These are phyloP conservation scores for Nyctereutes procyonoides DNA, from an alignment of 2,113 vertebrate genomes.

Conservation along the genomic window DNA sequence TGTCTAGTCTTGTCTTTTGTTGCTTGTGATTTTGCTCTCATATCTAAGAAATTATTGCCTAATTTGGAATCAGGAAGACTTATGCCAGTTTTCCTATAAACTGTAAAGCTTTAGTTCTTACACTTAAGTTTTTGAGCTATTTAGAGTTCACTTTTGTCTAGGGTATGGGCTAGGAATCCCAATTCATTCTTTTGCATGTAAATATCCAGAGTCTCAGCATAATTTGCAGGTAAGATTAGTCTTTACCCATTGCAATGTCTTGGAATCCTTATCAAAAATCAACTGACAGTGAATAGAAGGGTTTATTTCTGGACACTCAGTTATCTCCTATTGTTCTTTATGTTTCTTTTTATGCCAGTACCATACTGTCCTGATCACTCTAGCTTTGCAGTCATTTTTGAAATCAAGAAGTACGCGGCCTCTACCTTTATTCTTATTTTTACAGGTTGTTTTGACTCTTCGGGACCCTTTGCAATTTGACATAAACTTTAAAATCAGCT, in stretches of 20 bases:
- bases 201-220: background rate
- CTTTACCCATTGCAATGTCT: background rate
- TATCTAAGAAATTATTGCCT: background rate
- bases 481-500: background rate
- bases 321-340: background rate
- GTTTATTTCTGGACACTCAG: background rate
- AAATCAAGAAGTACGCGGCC: background rate
- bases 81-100: background rate
- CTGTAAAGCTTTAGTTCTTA: background rate
- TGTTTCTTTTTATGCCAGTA: background rate
- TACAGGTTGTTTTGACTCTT: background rate
- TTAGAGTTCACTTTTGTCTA: background rate
- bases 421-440: background rate
- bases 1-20: background rate
- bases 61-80: background rate
- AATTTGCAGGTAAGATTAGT: background rate
- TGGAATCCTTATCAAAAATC: background rate
- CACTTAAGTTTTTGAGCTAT: background rate
- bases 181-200: background rate
- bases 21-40: background rate
- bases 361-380: background rate
- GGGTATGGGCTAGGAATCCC: background rate
- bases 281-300: background rate
- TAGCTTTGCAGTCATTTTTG: background rate
- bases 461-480: background rate